These are phyloP conservation scores for Patella caerulea DNA, from an alignment of 2,888 invertebrate species.

Conservation along the genomic window DNA sequence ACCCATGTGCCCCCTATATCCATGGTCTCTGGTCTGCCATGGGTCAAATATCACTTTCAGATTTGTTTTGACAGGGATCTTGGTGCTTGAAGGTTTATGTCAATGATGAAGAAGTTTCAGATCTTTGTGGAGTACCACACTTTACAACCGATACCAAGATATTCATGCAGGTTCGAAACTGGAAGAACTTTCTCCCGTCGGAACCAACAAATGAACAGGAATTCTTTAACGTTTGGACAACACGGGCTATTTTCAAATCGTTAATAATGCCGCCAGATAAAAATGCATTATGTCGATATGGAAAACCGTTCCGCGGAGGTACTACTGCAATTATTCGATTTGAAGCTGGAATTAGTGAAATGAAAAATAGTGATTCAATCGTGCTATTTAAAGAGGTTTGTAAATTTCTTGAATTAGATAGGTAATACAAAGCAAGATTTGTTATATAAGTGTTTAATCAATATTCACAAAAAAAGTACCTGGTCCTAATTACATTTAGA, in stretches of 20 bases:
- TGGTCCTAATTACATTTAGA: no score
- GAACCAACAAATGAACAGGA: constrained; percentile 26
- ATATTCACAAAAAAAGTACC: no score
- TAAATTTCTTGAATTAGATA: neutral
- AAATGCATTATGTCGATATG: constrained; percentile 44
- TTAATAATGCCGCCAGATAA: constrained; percentile 44
- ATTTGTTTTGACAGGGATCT: constrained; percentile 36
- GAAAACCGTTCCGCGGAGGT: constrained; percentile 47
- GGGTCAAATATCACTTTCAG: no score
- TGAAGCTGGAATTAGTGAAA: constrained; percentile 45
- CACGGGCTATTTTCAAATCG: constrained; percentile 36
- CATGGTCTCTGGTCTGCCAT: no score
- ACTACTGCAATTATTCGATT: constrained; percentile 45
- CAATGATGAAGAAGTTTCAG: no score
- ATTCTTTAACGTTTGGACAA: constrained; percentile 36
- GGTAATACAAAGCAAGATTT: no score
- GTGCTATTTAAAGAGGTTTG: no score
- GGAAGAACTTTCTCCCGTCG: constrained; percentile 44
- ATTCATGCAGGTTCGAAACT: constrained; percentile 46
- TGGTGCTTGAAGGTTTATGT: constrained; percentile 39
- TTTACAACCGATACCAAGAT: constrained; percentile 40
- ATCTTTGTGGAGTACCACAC: constrained; percentile 44
- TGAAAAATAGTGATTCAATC: no score
- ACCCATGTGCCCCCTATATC: no score
- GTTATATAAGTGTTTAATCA: no score